Evolutionary conservation across 2,888 invertebrate genomes (phyloP).

Genomic region (Yponomeuta plumbellus): DNA sequence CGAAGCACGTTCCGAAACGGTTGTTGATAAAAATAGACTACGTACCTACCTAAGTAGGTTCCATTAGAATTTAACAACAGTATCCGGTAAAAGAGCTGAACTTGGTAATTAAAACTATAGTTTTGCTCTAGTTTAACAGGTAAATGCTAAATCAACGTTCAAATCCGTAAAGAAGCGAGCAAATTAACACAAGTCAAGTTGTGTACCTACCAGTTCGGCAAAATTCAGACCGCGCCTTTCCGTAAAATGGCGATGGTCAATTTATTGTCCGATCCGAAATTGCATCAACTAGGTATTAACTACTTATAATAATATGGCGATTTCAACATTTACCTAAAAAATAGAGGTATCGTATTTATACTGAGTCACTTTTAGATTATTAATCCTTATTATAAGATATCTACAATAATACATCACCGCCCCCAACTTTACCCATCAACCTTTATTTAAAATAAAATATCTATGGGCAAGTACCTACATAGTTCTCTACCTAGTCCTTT

Average conservation of each 20-base stretch:
- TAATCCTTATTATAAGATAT: background rate
- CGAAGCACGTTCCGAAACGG: constrained; percentile 39
- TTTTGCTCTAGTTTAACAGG: no score
- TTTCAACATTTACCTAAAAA: no score
- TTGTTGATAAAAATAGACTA: constrained; percentile 18
- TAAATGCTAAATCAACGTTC: background rate
- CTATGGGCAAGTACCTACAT: no score
- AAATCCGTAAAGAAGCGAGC: background rate
- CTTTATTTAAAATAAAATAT: no score
- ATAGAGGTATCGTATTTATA: background rate
- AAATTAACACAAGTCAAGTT: background rate
- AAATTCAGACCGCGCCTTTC: background rate
- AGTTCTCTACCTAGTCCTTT: no score
- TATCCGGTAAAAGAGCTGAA: no score
- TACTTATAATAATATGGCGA: no score
- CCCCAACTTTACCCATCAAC: no score
- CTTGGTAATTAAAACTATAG: no score
- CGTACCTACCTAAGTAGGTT: background rate
- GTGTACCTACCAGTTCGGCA: background rate
- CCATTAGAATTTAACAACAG: background rate
- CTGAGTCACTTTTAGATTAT: background rate
- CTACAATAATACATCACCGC: no score
- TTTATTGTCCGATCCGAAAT: background rate
- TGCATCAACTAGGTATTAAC: background rate
- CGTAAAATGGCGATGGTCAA: background rate